A percentile compares a stretch with the other conserved stretches of the same genome.
These are phyloP conservation scores for Scrobipalpa costella DNA, from an alignment of 2,888 invertebrate genomes.

Conservation along the genomic window DNA sequence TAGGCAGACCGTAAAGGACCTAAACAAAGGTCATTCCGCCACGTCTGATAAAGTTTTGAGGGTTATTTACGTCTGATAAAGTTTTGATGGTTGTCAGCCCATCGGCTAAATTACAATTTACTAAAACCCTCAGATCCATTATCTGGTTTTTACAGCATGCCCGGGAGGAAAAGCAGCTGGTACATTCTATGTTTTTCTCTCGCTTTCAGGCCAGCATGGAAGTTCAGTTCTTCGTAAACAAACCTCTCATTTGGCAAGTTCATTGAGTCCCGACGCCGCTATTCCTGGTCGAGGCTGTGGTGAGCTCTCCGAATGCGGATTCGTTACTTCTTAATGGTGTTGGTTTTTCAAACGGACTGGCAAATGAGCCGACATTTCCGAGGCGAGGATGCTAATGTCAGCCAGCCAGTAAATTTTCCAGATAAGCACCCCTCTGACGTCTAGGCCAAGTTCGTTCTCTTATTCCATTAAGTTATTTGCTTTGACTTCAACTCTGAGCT, in stretches of 20 bases:
- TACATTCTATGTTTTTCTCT: no score
- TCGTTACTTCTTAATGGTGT: conserved; percentile 52
- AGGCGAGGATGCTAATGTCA: conserved; percentile 74
- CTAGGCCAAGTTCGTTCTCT: conserved; percentile 62
- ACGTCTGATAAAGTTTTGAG: no score
- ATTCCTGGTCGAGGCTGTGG: conserved; percentile 17
- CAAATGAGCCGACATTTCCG: conserved; percentile 71
- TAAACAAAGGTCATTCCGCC: no score
- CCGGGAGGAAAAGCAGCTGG: no score
- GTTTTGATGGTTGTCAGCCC: no score
- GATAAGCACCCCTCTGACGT: conserved; percentile 71
- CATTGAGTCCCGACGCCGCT: neutral
- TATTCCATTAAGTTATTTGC: conserved; percentile 75
- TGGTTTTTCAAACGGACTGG: conserved; percentile 69
- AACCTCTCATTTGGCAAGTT: neutral
- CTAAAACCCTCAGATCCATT: no score
- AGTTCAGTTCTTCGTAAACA: neutral
- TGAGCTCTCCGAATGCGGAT: conserved; percentile 37
- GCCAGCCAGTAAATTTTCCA: conserved; percentile 74
- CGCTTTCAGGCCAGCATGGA: no score
- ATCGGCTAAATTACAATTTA: no score
- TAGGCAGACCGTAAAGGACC: no score
- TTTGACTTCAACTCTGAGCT: conserved; percentile 59
- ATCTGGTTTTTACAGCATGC: no score
- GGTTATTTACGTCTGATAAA: no score